These are phyloP conservation scores for Haliclona indistincta DNA, from an alignment of 37 sponge, comb jelly and placozoan genomes.

Conservation along the genomic window DNA sequence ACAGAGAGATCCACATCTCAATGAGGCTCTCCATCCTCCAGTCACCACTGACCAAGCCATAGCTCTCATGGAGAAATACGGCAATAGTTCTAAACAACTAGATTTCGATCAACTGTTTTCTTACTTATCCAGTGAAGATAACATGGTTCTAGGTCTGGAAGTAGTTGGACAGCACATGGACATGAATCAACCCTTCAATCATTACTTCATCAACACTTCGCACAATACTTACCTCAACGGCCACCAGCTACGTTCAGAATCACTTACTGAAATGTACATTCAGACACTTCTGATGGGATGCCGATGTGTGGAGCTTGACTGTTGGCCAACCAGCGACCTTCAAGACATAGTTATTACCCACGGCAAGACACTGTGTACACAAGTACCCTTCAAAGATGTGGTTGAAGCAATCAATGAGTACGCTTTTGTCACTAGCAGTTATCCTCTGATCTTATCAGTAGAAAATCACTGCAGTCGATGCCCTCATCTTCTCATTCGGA, in stretches of 20 bases:
- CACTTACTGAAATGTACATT: constrained; percentile 69
- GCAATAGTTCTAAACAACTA: constrained; percentile 40
- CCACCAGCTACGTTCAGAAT: constrained; percentile 36
- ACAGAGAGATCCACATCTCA: constrained; percentile 3
- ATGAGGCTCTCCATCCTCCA: background rate
- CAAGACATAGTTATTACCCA: constrained; percentile 72
- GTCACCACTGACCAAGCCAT: background rate
- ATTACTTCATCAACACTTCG: constrained; percentile 88
- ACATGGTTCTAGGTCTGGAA: constrained; percentile 25
- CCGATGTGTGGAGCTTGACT: constrained; percentile 70
- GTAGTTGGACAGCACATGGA: constrained; percentile 37
- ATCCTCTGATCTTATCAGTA: constrained; percentile 68
- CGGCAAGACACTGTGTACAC: constrained; percentile 54
- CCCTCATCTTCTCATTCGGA: constrained; percentile 3
- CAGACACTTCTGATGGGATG: constrained; percentile 62
- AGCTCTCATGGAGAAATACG: constrained; percentile 26
- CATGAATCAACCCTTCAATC: constrained; percentile 67
- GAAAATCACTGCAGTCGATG: constrained; percentile 54
- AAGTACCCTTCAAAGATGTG: constrained; percentile 66
- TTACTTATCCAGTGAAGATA: constrained; percentile 59
- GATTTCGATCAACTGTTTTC: too few species aligned
- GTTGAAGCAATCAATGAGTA: constrained; percentile 58
- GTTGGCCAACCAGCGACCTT: constrained; percentile 50
- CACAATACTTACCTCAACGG: constrained; percentile 82
- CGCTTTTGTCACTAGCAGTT: constrained; percentile 62